Evolutionary conservation across 2,797 vertebrate genomes (phyloP).

Genomic region (Ctenosaura bakeri): DNA sequence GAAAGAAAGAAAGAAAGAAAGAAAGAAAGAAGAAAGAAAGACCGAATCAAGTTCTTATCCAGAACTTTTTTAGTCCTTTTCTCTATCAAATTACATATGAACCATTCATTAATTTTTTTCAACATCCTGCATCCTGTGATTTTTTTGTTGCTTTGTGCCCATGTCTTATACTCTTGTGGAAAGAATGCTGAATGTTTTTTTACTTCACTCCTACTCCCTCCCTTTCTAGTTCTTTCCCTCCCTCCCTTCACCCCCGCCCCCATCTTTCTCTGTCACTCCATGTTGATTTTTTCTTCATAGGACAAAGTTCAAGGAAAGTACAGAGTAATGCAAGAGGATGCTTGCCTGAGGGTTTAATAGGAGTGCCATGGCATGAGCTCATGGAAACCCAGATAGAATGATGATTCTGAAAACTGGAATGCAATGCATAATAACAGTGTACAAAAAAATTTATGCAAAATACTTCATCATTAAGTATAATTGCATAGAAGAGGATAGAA

Average conservation of each 20-base stretch:
- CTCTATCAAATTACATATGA: slow-evolving; percentile 12
- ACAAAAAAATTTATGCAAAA: slow-evolving; percentile 49
- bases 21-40: too few relatives aligned
- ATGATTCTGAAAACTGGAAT: slow-evolving; percentile 51
- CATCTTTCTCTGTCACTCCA: not conserved
- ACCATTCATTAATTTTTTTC: not conserved
- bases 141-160: not conserved
- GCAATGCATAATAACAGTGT: slow-evolving; percentile 17
- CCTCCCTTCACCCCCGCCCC: not conserved
- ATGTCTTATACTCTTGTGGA: not conserved
- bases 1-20: not conserved
- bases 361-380: slow-evolving; percentile 45
- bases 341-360: slow-evolving; percentile 8
- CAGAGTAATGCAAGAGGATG: slow-evolving; percentile 48
- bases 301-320: slow-evolving; percentile 41
- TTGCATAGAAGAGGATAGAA: slow-evolving; percentile 14
- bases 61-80: not conserved
- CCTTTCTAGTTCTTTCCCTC: too few relatives aligned
- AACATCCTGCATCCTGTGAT: slow-evolving; percentile 26
- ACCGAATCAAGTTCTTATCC: not conserved
- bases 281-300: not conserved
- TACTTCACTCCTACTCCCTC: too few relatives aligned
- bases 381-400: slow-evolving; percentile 48
- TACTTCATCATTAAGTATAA: slow-evolving; percentile 41
- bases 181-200: slow-evolving; percentile 24